phyloP scores from a whole-genome alignment of 1,140 invertebrate genomes.

The Leptoteleia sp. region DNA sequence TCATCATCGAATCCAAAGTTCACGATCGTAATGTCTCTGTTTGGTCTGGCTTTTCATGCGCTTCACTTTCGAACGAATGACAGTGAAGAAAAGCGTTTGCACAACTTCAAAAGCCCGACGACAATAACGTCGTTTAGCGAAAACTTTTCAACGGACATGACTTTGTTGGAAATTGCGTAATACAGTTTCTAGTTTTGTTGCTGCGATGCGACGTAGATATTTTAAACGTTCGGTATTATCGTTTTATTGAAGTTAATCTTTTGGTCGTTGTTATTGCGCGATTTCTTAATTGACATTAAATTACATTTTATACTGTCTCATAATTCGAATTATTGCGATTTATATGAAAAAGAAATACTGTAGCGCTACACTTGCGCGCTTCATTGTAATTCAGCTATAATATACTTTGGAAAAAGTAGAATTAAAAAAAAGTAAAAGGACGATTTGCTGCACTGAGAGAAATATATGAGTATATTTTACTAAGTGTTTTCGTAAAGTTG shows the following conservation, averaged over 20 bases:
- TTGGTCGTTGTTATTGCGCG: too few relatives aligned
- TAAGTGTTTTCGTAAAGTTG: too few relatives aligned
- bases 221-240: background rate
- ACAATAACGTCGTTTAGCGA: background rate
- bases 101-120: background rate
- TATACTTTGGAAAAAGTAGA: slow-evolving; percentile 18
- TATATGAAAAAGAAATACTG: too few relatives aligned
- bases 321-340: too few relatives aligned
- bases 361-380: background rate
- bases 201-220: background rate
- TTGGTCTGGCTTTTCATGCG: background rate
- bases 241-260: background rate
- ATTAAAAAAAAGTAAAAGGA: slow-evolving; percentile 34
- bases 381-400: background rate
- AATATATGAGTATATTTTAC: too few relatives aligned
- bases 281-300: too few relatives aligned
- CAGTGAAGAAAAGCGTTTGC: background rate
- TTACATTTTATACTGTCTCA: too few relatives aligned
- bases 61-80: background rate
- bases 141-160: background rate
- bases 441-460: too few relatives aligned
- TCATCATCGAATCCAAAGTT: background rate
- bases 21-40: background rate
- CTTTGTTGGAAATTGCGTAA: background rate
- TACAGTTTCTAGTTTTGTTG: background rate